phyloP scores from a whole-genome alignment of 2,797 vertebrate species.

The Danio choprae region DNA sequence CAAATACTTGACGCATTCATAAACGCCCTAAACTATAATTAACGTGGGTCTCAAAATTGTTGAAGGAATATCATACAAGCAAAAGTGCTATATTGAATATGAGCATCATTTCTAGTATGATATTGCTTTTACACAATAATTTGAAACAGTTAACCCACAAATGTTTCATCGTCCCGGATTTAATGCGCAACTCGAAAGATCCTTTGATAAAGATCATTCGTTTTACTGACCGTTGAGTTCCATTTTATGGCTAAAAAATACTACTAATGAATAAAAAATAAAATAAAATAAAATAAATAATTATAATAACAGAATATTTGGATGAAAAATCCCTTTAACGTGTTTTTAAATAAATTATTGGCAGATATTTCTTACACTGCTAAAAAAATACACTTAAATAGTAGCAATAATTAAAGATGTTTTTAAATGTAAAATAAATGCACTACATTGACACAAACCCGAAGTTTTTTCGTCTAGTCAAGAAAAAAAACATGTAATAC shows the following conservation, averaged over 20 bases:
- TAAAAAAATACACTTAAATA: not conserved
- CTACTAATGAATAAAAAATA: not conserved
- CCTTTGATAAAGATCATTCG: too few relatives aligned
- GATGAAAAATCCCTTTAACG: not conserved
- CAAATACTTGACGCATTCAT: conserved; percentile 2
- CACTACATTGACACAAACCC: too few relatives aligned
- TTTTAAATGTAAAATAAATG: too few relatives aligned
- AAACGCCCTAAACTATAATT: not conserved
- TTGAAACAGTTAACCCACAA: not conserved
- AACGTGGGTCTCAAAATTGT: not conserved
- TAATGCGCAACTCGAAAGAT: too few relatives aligned
- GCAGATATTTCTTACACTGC: not conserved
- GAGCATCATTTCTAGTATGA: not conserved
- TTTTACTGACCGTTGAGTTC: not conserved
- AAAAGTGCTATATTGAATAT: not conserved
- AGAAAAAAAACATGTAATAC: too few relatives aligned
- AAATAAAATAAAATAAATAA: too few relatives aligned
- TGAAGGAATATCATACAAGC: not conserved
- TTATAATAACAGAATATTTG: not conserved
- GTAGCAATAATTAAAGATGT: too few relatives aligned
- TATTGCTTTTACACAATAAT: not conserved
- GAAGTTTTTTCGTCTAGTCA: too few relatives aligned
- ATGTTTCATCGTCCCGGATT: too few relatives aligned
- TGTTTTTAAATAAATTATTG: not conserved
- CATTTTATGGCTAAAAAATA: not conserved